A percentile compares a stretch with the other conserved stretches of the same genome.
Conservation (phyloP, 2,113 vertebrate genomes). For the Semnornis frantzii region DNA sequence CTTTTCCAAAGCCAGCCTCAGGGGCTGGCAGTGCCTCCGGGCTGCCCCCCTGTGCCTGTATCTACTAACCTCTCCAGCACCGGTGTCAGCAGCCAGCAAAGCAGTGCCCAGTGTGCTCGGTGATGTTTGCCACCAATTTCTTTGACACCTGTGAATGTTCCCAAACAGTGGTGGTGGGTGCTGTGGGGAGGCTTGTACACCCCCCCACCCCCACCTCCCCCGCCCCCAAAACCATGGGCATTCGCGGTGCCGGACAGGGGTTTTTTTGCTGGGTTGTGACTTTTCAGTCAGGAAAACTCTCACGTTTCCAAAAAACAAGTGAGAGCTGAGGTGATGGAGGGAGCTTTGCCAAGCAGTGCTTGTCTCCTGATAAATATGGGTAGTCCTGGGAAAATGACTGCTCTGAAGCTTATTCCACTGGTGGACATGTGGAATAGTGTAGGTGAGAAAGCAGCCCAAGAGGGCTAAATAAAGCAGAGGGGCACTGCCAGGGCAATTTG, state of each 20-base stretch:
- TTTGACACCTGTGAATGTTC: background rate
- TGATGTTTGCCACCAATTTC: background rate
- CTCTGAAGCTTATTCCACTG: background rate
- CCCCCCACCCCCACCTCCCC: too few species aligned
- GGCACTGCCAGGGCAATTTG: background rate
- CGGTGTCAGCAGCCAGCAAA: background rate
- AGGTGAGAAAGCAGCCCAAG: background rate
- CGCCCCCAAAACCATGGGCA: background rate
- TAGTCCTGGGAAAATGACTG: background rate
- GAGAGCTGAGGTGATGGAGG: too few species aligned
- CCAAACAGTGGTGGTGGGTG: background rate
- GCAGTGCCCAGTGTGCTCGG: too few species aligned
- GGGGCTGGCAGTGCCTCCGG: background rate
- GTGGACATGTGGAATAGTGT: background rate
- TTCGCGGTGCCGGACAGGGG: rapidly evolving
- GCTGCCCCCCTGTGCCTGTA: background rate
- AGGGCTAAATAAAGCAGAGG: background rate
- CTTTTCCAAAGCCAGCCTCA: background rate
- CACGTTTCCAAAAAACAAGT: background rate
- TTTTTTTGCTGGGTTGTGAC: background rate
- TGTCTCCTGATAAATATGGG: background rate
- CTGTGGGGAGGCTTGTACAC: background rate
- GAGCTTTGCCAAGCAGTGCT: background rate
- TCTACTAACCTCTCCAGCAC: background rate
- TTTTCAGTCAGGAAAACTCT: background rate